phyloP scores from a whole-genome alignment of 2,888 invertebrate species.

The Dioctria rufipes region DNA sequence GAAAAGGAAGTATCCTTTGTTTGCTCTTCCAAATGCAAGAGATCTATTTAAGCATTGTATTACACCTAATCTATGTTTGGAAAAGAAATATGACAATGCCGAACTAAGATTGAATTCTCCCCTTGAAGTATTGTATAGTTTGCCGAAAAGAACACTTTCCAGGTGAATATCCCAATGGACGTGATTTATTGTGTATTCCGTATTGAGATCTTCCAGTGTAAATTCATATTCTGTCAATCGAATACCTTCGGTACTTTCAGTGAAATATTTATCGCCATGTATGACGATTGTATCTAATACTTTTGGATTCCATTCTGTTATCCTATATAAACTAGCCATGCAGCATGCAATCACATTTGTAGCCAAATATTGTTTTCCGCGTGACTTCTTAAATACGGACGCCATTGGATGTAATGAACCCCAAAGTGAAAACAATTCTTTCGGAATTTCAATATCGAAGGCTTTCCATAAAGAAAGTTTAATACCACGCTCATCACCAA shows the following conservation, averaged over 20 bases:
- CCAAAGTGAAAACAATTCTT: conserved; percentile 79
- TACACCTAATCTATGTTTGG: conserved; percentile 74
- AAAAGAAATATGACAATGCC: conserved; percentile 76
- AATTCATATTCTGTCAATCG: conserved; percentile 75
- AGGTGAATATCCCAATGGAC: conserved; percentile 75
- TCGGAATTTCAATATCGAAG: conserved; percentile 80
- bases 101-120: conserved; percentile 78
- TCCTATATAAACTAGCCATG: conserved; percentile 75
- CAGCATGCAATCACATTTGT: conserved; percentile 76
- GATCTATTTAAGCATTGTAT: conserved; percentile 74
- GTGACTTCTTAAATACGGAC: conserved; percentile 73
- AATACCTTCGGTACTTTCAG: conserved; percentile 72
- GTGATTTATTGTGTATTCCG: conserved; percentile 74
- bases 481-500: conserved; percentile 62
- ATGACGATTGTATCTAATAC: conserved; percentile 77
- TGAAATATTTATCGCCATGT: conserved; percentile 75
- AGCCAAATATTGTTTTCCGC: conserved; percentile 78
- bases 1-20: conserved; percentile 78
- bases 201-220: conserved; percentile 74
- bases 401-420: conserved; percentile 78
- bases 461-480: conserved; percentile 73
- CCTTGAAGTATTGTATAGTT: conserved; percentile 74
- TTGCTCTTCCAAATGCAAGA: conserved; percentile 73
- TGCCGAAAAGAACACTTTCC: conserved; percentile 75
- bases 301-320: conserved; percentile 77